These are phyloP conservation scores for Reinhardtius hippoglossoides DNA, from an alignment of 2,113 vertebrate species.

Conservation along the genomic window DNA sequence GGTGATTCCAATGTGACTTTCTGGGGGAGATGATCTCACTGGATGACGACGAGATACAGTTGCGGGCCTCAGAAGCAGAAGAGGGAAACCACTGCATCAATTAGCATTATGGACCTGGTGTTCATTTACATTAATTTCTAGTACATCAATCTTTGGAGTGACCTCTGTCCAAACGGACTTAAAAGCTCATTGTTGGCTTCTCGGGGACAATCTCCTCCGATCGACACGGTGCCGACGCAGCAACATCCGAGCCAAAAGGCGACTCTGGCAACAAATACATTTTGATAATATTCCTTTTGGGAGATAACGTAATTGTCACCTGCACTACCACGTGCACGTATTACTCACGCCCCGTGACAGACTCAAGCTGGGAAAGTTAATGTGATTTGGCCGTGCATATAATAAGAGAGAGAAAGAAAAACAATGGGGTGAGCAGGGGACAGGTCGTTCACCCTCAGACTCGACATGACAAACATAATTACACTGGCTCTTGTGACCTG, in stretches of 20 bases:
- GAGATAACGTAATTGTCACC: constrained; percentile 54
- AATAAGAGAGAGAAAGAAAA: constrained; percentile 48
- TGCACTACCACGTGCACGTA: constrained; percentile 51
- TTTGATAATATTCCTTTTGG: constrained; percentile 46
- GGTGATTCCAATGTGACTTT: constrained; percentile 59
- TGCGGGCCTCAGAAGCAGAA: background rate
- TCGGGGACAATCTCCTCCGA: constrained; percentile 1
- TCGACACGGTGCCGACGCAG: constrained; percentile 20
- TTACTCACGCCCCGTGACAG: constrained; percentile 63
- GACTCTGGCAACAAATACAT: constrained; percentile 39
- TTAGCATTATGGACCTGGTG: constrained; percentile 28
- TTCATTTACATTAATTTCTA: constrained; percentile 45
- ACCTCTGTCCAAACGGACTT: constrained; percentile 47
- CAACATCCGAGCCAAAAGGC: constrained; percentile 36
- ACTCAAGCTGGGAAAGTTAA: constrained; percentile 69
- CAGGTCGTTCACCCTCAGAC: constrained; percentile 42
- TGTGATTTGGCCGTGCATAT: constrained; percentile 78
- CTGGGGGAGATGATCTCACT: constrained; percentile 41
- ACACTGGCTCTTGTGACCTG: constrained; percentile 31
- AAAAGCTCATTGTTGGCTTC: constrained; percentile 25
- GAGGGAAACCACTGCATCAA: constrained; percentile 23
- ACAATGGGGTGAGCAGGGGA: constrained; percentile 23
- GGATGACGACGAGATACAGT: constrained; percentile 19
- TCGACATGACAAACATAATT: constrained; percentile 58
- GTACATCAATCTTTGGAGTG: constrained; percentile 30